phyloP scores from a whole-genome alignment of 1,140 invertebrate genomes.

The Dermatophagoides farinae region DNA sequence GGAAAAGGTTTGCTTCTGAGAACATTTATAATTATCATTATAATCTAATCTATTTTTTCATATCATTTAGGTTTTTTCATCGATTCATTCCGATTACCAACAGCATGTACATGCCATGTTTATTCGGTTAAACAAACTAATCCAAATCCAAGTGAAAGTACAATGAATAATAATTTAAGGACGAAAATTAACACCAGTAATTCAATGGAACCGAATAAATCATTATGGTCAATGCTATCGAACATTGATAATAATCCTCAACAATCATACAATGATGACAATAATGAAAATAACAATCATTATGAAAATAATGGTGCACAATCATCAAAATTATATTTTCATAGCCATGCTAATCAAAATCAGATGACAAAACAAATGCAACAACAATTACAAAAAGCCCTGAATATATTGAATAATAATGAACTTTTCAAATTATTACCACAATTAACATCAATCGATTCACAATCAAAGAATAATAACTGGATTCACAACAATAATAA shows the following conservation, averaged over 20 bases:
- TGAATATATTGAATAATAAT: background rate
- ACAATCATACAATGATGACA: background rate
- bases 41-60: background rate
- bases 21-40: background rate
- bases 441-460: conserved; percentile 16
- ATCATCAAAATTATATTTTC: background rate
- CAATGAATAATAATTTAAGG: background rate
- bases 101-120: conserved; percentile 53
- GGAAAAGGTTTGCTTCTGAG: conserved; percentile 22
- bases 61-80: conserved; percentile 46
- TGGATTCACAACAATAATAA: no score
- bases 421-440: conserved; percentile 16
- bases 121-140: background rate
- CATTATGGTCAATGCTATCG: conserved; percentile 18
- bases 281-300: background rate
- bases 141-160: background rate
- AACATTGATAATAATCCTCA: background rate
- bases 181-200: no score
- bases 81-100: conserved; percentile 61
- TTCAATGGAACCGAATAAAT: conserved; percentile 13
- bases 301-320: background rate
- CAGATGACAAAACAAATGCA: no score
- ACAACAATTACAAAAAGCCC: no score
- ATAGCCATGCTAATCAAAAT: no score
- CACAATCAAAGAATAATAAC: background rate